These are phyloP conservation scores for Ploceus nigricollis DNA, from an alignment of 2,113 vertebrate species.

Conservation along the genomic window DNA sequence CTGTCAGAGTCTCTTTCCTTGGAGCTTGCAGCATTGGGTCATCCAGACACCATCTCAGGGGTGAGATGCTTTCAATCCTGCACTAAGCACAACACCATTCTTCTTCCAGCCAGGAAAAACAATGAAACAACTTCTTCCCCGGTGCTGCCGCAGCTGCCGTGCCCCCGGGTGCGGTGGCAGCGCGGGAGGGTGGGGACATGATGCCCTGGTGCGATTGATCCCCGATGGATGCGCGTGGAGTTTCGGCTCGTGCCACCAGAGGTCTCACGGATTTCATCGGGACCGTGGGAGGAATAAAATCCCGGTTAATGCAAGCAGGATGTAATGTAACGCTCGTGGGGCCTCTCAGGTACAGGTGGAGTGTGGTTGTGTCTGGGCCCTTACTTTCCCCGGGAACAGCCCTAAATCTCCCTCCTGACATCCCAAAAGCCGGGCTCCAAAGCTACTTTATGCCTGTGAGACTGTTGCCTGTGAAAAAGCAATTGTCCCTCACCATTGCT, in stretches of 20 bases:
- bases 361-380: neutral
- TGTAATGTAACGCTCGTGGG: fast-evolving
- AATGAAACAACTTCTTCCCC: fast-evolving
- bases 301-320: fast-evolving
- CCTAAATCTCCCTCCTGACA: neutral
- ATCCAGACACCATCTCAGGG: neutral
- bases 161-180: fast-evolving
- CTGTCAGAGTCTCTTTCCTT: neutral
- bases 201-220: fast-evolving
- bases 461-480: neutral
- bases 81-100: fast-evolving
- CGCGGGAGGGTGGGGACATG: fast-evolving
- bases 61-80: neutral
- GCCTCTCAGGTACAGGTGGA: neutral
- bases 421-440: fast-evolving
- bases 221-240: neutral
- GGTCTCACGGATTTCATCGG: conserved; percentile 4
- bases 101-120: neutral
- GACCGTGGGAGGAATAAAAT: neutral
- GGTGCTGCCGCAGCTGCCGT: neutral
- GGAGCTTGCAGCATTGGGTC: neutral
- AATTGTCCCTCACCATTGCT: neutral
- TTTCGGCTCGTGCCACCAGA: conserved; percentile 22
- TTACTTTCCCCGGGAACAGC: neutral
- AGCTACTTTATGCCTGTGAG: neutral